Conservation (phyloP, 2,113 vertebrate genomes). For the Ia io region DNA sequence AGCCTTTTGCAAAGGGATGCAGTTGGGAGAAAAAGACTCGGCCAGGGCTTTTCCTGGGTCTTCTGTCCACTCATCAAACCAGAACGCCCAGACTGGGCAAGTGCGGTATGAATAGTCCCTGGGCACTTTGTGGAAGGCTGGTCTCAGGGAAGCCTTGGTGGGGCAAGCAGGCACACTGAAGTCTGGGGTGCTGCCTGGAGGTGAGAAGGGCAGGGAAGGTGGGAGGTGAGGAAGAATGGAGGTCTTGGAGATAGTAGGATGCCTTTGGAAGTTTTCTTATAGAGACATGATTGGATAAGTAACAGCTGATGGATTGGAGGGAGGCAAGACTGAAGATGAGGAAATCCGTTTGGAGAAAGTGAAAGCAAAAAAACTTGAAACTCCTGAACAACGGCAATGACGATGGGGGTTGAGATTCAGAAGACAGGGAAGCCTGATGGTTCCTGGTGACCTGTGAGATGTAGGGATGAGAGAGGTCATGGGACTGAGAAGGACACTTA, state of each 20-base stretch:
- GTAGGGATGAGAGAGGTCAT: not conserved
- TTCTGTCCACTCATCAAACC: not conserved
- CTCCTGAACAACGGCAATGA: not conserved
- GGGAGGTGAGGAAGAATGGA: not conserved
- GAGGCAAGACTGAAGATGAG: not conserved
- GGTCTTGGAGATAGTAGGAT: not conserved
- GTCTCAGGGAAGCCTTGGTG: not conserved
- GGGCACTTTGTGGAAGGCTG: not conserved
- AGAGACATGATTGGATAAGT: not conserved
- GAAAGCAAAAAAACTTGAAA: not conserved
- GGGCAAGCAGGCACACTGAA: not conserved
- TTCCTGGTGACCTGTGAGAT: not conserved
- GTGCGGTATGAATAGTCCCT: not conserved
- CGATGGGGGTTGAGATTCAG: too few relatives aligned
- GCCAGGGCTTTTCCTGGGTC: not conserved
- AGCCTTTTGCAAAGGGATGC: not conserved
- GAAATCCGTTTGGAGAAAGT: not conserved
- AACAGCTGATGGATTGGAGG: not conserved
- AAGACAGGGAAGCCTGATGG: not conserved
- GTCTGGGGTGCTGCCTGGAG: not conserved
- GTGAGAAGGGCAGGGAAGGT: not conserved
- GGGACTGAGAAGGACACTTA: not conserved
- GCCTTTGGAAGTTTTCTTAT: not conserved
- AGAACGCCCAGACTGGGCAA: rapidly evolving
- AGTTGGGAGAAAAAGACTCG: not conserved